phyloP scores from a whole-genome alignment of 2,888 invertebrate genomes.

The Synergus gifuensis region DNA sequence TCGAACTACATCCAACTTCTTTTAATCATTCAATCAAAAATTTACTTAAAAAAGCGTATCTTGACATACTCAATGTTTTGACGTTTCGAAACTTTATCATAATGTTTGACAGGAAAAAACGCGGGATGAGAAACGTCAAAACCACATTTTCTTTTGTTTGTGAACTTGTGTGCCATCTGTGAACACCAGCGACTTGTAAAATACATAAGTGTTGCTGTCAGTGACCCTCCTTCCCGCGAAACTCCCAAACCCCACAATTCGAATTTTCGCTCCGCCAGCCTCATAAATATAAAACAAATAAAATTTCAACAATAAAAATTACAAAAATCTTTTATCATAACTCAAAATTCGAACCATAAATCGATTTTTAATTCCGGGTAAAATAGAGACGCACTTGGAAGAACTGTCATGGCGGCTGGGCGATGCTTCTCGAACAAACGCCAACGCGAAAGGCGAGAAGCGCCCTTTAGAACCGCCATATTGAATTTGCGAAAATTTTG shows the following conservation, averaged over 20 bases:
- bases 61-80: constrained; percentile 1
- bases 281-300: background rate
- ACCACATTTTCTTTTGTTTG: constrained; percentile 60
- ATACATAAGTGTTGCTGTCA: constrained; percentile 58
- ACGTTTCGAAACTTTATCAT: constrained; percentile 9
- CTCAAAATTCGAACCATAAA: background rate
- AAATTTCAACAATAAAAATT: background rate
- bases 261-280: background rate
- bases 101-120: constrained; percentile 41
- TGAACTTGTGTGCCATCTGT: constrained; percentile 74
- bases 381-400: constrained; percentile 61
- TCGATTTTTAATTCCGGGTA: constrained; percentile 46
- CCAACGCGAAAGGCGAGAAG: constrained; percentile 62
- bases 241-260: constrained; percentile 38
- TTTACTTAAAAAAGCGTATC: background rate
- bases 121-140: constrained; percentile 58
- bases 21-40: background rate
- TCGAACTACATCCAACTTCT: background rate
- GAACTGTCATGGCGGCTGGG: constrained; percentile 71
- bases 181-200: constrained; percentile 59
- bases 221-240: constrained; percentile 67
- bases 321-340: background rate
- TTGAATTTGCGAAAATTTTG: constrained; percentile 68
- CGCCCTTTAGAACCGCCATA: constrained; percentile 69
- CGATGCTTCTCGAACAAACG: constrained; percentile 55